Conservation (phyloP, 2,113 vertebrate species). For the Oreochromis tanganicae region DNA sequence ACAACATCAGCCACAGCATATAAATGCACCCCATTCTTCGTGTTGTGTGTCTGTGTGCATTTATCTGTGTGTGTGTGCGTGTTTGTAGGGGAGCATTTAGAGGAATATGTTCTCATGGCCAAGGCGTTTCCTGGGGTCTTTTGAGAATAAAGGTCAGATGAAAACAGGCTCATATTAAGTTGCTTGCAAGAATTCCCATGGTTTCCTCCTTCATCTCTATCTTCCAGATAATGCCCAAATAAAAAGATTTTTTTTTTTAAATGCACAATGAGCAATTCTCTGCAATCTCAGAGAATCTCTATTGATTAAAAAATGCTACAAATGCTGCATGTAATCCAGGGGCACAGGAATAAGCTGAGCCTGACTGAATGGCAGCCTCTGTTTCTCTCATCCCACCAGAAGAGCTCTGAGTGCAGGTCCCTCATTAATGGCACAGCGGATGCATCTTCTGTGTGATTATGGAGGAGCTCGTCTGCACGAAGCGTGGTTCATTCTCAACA, state of each 20-base stretch:
- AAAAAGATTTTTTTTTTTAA: not conserved
- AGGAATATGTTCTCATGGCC: conserved; percentile 53
- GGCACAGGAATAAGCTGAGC: not conserved
- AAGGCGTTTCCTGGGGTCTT: conserved; percentile 50
- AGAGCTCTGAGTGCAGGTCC: conserved; percentile 4
- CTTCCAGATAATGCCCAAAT: not conserved
- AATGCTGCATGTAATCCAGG: not conserved
- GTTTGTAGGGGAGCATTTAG: conserved; percentile 15
- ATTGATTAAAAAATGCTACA: not conserved
- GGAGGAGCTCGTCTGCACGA: not conserved
- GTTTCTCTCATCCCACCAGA: conserved; percentile 17
- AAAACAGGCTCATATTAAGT: conserved; percentile 17
- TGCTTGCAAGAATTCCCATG: not conserved
- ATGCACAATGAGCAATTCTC: not conserved
- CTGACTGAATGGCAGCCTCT: conserved; percentile 33
- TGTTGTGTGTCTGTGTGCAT: conserved; percentile 12
- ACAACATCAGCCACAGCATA: conserved; percentile 69
- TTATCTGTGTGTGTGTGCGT: conserved; percentile 13
- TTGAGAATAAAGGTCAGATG: not conserved
- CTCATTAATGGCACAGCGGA: conserved; percentile 15
- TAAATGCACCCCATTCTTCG: conserved; percentile 74
- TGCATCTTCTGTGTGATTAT: not conserved
- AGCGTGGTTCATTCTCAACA: not conserved
- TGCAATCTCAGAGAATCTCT: not conserved
- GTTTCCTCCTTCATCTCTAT: not conserved